phyloP scores from a whole-genome alignment of 2,113 vertebrate genomes.

The Antigone vipio region DNA sequence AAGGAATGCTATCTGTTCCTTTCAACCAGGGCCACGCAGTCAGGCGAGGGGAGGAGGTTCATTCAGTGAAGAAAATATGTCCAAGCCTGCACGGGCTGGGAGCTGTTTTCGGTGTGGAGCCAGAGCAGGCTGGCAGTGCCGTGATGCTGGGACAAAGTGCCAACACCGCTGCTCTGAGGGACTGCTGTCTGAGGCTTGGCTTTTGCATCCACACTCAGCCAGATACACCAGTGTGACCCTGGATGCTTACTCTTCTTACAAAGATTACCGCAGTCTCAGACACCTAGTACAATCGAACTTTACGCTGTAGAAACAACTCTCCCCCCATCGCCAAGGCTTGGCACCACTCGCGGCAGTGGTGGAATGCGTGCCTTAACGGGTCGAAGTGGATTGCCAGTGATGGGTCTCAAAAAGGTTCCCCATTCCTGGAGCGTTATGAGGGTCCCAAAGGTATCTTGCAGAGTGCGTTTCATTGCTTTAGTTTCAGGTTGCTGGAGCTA shows the following conservation, averaged over 20 bases:
- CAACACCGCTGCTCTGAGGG: not conserved
- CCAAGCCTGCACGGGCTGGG: not conserved
- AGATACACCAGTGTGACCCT: not conserved
- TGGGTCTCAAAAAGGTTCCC: not conserved
- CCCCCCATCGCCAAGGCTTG: not conserved
- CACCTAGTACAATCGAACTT: too few species aligned
- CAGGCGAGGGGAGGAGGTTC: not conserved
- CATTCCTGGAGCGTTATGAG: not conserved
- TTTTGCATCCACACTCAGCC: not conserved
- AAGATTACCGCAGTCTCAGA: not conserved
- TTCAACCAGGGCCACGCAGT: not conserved
- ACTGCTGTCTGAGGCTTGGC: not conserved
- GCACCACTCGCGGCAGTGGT: not conserved
- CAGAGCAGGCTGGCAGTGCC: not conserved
- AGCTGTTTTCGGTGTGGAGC: not conserved
- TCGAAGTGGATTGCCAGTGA: not conserved
- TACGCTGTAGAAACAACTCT: not conserved
- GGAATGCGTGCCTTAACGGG: not conserved
- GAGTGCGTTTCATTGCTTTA: not conserved
- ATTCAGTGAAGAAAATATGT: not conserved
- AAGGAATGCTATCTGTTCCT: not conserved
- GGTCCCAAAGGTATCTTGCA: not conserved
- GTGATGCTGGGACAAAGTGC: not conserved
- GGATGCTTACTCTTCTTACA: not conserved
- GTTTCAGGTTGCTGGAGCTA: not conserved